Percentiles rank a stretch among this genome's conserved stretches.
phyloP scores from a whole-genome alignment of 2,888 invertebrate genomes.

The Mystacides longicornis region DNA sequence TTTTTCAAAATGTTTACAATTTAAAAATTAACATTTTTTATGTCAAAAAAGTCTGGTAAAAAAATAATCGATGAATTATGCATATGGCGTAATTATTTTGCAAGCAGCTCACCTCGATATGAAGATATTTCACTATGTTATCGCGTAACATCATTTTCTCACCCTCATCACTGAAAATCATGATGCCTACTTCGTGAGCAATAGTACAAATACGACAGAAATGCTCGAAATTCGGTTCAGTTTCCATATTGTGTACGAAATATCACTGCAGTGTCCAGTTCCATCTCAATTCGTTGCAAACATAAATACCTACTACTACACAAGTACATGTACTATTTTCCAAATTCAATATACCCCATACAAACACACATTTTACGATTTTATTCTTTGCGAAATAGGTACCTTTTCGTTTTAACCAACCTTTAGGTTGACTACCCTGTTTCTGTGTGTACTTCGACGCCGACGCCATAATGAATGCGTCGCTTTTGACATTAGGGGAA shows the following conservation, averaged over 20 bases:
- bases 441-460: neutral
- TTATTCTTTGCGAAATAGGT: neutral
- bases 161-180: conserved; percentile 60
- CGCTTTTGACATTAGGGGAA: neutral
- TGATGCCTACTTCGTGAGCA: conserved; percentile 51
- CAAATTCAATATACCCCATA: neutral
- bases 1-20: too few species aligned
- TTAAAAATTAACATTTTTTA: too few species aligned
- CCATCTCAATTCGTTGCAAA: neutral
- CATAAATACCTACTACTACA: neutral
- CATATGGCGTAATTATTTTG: neutral
- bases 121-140: conserved; percentile 61
- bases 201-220: conserved; percentile 60
- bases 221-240: conserved; percentile 36
- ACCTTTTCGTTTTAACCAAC: conserved; percentile 1
- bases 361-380: neutral
- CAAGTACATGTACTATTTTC: neutral
- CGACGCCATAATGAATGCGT: neutral
- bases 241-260: conserved; percentile 22
- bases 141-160: conserved; percentile 56
- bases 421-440: neutral
- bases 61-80: conserved; percentile 1
- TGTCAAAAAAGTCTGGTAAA: too few species aligned
- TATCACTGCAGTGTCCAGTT: neutral
- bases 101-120: conserved; percentile 49